phyloP scores from a whole-genome alignment of 1,140 invertebrate genomes.

The Saccostrea glomerata region DNA sequence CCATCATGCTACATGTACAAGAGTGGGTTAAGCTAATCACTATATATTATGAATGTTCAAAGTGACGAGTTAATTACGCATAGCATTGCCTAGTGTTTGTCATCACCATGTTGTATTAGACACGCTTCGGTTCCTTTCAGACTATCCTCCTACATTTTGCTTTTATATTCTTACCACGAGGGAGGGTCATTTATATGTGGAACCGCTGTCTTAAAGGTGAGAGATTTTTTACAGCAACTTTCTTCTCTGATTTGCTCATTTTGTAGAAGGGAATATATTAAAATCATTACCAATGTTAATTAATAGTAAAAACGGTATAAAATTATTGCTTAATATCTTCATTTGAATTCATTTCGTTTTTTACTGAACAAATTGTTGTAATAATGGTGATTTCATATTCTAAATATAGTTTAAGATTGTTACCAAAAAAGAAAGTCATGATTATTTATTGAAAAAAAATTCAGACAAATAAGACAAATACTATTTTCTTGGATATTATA shows the following conservation, averaged over 20 bases:
- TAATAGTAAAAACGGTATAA: neutral
- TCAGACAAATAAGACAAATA: too few species aligned
- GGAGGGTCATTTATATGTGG: neutral
- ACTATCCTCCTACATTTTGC: neutral
- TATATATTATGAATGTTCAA: slow-evolving; percentile 30
- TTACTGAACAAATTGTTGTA: too few species aligned
- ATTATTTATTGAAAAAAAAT: too few species aligned
- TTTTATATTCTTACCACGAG: neutral
- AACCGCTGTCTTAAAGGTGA: neutral
- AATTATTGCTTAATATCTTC: neutral
- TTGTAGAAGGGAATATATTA: neutral
- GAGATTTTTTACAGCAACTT: neutral
- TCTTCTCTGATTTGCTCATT: too few species aligned
- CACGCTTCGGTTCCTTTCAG: neutral
- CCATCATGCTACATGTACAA: slow-evolving; percentile 5
- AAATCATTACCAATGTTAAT: neutral
- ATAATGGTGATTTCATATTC: too few species aligned
- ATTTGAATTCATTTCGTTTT: too few species aligned
- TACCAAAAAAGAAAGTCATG: too few species aligned
- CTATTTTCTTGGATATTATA: too few species aligned
- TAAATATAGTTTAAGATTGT: too few species aligned
- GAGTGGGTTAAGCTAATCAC: slow-evolving; percentile 16
- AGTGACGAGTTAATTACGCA: slow-evolving; percentile 18
- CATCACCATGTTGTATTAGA: neutral
- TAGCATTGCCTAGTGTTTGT: neutral